Base-by-base conservation (phyloP, 2,888 invertebrate genomes). In the Andricus curvator region DNA sequence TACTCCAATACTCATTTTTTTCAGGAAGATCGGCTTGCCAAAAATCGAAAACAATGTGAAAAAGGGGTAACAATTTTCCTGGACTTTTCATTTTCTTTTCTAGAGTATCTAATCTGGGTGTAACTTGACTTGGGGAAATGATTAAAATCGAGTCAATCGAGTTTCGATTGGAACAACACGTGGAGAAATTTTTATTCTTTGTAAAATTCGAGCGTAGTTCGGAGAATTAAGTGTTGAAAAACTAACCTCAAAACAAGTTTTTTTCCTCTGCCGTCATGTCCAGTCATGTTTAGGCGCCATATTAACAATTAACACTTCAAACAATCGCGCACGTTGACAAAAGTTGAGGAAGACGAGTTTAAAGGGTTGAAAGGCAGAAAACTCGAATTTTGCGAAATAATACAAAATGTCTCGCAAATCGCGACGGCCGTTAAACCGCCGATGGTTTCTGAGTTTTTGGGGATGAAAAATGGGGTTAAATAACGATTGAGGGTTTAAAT, bases 271-370 rank as follows among this genome's bases (percentile, higher is more conserved):
- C 84, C 86, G 83, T 89, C 88, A 89, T 87, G 88, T 86, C 87
- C 87, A 88, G 88, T 90, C 90, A 87, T 86, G 89, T 88, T 89
- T 89, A 86, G 89, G 88, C 91, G 90, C 91, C 91, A 90, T 90
- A 88, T 90, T 90, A 88, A 84, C 56, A 74, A 74, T 56, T 74
- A 51, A 74, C 86, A 88, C 90, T 89, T 89, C 84, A 87, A 90
- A 90, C 87, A 88, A 86, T 89, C 29, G 86, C 90, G 89, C 88
- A 89, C 87, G 86, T 86, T 86, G 84, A 65, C 80, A 84, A 80
- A 83, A 80, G 56, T 76, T 56, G 6, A 44, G 13, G 11, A 22
- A 41, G 13, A 37, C 41, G 13, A 5, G 41, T 41, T 67, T 41
- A n/a, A 20, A 44, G n/a, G 22, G n/a, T 67, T 41, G 66, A 20